These are phyloP conservation scores for Napeogenes sylphis DNA, from an alignment of 2,888 invertebrate species.

Conservation along the genomic window DNA sequence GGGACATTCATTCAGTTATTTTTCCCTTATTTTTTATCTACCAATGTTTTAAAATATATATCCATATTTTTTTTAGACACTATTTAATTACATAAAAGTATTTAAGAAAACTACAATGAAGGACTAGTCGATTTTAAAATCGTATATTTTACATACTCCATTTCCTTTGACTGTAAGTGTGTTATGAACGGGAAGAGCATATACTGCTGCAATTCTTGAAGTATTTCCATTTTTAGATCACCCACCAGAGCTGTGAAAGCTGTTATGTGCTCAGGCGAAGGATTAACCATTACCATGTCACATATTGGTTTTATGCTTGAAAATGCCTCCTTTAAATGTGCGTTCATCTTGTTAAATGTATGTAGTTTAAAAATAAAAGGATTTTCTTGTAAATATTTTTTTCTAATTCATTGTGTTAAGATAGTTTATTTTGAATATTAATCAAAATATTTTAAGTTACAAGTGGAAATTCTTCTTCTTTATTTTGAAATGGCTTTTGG, in stretches of 20 bases:
- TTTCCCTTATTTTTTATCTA: too few relatives aligned
- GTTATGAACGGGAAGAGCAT: slow-evolving; percentile 73
- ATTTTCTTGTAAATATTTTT: background rate
- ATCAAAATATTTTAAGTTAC: background rate
- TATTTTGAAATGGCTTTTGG: too few relatives aligned
- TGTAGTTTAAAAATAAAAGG: background rate
- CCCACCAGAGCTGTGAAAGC: slow-evolving; percentile 49
- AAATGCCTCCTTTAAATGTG: slow-evolving; percentile 57
- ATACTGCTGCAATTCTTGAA: slow-evolving; percentile 75
- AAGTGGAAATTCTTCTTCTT: too few relatives aligned
- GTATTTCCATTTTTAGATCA: slow-evolving; percentile 54
- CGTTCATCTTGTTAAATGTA: slow-evolving; percentile 46
- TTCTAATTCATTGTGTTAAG: background rate
- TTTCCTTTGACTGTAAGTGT: slow-evolving; percentile 53
- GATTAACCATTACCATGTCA: slow-evolving; percentile 69
- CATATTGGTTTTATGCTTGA: slow-evolving; percentile 72
- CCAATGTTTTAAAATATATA: background rate
- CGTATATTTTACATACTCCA: slow-evolving; percentile 47
- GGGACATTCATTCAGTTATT: background rate
- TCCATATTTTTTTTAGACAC: too few relatives aligned
- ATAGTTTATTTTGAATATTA: background rate
- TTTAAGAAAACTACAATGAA: too few relatives aligned
- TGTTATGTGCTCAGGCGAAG: slow-evolving; percentile 55
- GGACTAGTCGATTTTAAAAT: too few relatives aligned
- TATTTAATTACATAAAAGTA: too few relatives aligned